A percentile compares a stretch with the other conserved stretches of the same genome.
Conservation (phyloP, 2,888 invertebrate genomes). For the Pharmacophagus antenor region DNA sequence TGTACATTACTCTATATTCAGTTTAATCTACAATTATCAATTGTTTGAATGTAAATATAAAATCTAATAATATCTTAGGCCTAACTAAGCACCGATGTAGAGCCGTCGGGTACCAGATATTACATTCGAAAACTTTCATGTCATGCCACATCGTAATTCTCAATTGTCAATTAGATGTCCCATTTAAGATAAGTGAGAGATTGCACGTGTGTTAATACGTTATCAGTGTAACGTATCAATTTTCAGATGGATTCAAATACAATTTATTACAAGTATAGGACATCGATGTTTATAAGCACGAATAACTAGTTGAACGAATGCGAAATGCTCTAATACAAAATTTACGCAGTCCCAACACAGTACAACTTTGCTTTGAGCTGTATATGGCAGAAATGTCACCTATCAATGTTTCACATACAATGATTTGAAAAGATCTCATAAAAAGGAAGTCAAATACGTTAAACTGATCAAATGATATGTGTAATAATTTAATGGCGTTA, state of each 20-base stretch:
- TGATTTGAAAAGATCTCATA: background rate
- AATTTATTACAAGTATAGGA: background rate
- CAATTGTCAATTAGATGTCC: slow-evolving; percentile 1
- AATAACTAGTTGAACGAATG: background rate
- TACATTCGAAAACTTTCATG: background rate
- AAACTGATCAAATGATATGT: too few relatives aligned
- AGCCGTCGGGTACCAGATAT: background rate
- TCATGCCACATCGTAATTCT: background rate
- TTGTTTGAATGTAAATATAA: slow-evolving; percentile 1
- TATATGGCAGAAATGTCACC: background rate
- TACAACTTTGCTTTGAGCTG: background rate
- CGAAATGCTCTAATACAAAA: background rate
- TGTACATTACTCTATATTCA: slow-evolving; percentile 9
- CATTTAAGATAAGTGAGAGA: too few relatives aligned
- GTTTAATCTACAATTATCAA: background rate
- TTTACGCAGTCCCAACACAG: too few relatives aligned
- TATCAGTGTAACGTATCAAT: background rate
- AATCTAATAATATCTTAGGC: background rate
- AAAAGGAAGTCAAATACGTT: too few relatives aligned
- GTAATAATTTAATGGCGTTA: too few relatives aligned
- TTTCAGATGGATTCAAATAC: background rate
- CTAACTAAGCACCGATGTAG: slow-evolving; percentile 2
- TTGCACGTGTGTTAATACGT: background rate
- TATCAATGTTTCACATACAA: background rate
- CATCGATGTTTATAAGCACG: background rate